Evolutionary conservation across 2,888 invertebrate genomes (phyloP).

Genomic region (Panzeria rudis): DNA sequence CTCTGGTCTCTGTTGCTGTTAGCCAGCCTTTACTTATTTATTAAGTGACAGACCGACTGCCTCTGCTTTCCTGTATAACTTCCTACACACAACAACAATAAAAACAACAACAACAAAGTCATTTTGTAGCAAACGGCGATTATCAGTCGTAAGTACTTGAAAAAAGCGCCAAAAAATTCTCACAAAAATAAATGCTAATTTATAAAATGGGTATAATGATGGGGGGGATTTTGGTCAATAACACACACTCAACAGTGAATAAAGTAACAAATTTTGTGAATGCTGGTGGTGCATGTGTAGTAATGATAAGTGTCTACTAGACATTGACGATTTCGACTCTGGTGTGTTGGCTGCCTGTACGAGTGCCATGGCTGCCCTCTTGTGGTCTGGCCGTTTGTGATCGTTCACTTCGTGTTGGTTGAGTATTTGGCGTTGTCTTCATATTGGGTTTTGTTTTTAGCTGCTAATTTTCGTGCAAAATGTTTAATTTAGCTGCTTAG

Average conservation of each 20-base stretch:
- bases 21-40: slow-evolving; percentile 16
- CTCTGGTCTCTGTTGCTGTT: slow-evolving; percentile 27
- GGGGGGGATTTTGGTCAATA: slow-evolving; percentile 57
- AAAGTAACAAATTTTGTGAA: slow-evolving; percentile 11
- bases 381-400: slow-evolving; percentile 17
- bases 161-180: slow-evolving; percentile 34
- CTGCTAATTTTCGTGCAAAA: slow-evolving; percentile 61
- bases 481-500: slow-evolving; percentile 78
- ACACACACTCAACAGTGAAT: slow-evolving; percentile 19
- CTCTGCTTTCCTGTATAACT: slow-evolving; percentile 22
- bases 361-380: slow-evolving; percentile 2
- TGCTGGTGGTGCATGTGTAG: slow-evolving; percentile 22
- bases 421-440: slow-evolving; percentile 38
- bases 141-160: slow-evolving; percentile 52
- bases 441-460: slow-evolving; percentile 63
- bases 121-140: slow-evolving; percentile 56
- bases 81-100: slow-evolving; percentile 22
- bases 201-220: slow-evolving; percentile 34
- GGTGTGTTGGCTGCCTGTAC: slow-evolving; percentile 2
- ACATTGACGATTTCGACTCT: slow-evolving; percentile 45
- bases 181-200: slow-evolving; percentile 25
- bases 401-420: slow-evolving; percentile 8
- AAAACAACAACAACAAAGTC: slow-evolving; percentile 16
- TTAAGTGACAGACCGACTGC: slow-evolving; percentile 42
- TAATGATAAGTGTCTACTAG: slow-evolving; percentile 43